Conservation (phyloP, 2,888 invertebrate genomes). For the Phytoseiulus persimilis region DNA sequence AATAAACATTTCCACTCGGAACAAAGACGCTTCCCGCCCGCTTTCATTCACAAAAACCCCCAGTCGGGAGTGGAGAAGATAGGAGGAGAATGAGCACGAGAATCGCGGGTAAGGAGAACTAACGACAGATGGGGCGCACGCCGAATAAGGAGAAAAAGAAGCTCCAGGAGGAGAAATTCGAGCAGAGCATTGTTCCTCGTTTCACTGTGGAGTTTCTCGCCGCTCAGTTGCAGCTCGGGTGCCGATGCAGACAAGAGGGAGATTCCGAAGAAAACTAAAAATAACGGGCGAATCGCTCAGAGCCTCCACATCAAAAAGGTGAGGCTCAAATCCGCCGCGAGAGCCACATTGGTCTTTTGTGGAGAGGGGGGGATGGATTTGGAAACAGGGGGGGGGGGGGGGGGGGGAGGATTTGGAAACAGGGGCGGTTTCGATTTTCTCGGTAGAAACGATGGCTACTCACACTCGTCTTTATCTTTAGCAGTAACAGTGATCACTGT, state of each 20-base stretch:
- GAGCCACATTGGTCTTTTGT: neutral
- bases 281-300: neutral
- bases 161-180: neutral
- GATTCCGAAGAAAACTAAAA: neutral
- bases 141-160: neutral
- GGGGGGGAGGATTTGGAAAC: no score
- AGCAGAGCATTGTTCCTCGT: neutral
- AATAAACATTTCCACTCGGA: neutral
- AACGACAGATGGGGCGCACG: neutral
- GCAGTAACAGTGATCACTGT: conserved; percentile 95
- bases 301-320: neutral
- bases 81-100: neutral
- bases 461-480: conserved; percentile 97
- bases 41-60: neutral
- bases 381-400: no score
- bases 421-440: no score
- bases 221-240: conserved; percentile 9
- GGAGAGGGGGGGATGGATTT: neutral
- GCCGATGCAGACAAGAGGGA: neutral
- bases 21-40: neutral
- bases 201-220: conserved; percentile 10
- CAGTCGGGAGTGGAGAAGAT: neutral
- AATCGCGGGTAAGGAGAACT: neutral
- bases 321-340: neutral
- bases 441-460: conserved; percentile 55